A percentile compares a stretch with the other conserved stretches of the same genome.
phyloP scores from a whole-genome alignment of 1,140 invertebrate genomes.

The Phocides pigmalion region DNA sequence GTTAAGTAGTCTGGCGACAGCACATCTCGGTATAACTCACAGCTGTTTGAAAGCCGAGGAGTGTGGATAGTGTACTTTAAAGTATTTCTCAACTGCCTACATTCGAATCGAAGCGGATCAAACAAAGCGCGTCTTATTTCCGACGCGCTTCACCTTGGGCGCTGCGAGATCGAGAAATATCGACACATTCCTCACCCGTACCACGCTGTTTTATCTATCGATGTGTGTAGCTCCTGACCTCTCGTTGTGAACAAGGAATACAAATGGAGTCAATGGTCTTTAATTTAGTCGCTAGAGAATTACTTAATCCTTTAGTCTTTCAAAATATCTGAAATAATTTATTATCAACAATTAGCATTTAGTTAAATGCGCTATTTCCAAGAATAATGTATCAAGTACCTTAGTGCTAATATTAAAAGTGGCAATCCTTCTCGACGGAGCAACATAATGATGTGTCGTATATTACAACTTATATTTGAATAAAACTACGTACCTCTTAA shows the following conservation, averaged over 20 bases:
- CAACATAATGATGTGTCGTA: too few species aligned
- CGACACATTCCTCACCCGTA: constrained; percentile 7
- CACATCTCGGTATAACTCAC: too few species aligned
- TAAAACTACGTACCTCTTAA: too few species aligned
- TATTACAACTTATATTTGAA: too few species aligned
- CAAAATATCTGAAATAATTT: too few species aligned
- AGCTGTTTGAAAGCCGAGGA: neutral
- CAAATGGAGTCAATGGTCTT: neutral
- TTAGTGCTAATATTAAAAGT: too few species aligned
- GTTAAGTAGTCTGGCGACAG: too few species aligned
- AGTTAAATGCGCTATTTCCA: too few species aligned
- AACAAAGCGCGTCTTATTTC: constrained; percentile 11
- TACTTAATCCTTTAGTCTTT: neutral
- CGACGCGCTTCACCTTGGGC: neutral
- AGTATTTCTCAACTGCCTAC: constrained; percentile 7
- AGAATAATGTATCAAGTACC: too few species aligned
- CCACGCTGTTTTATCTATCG: neutral
- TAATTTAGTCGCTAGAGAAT: neutral
- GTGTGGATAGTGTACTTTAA: neutral
- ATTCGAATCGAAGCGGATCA: neutral
- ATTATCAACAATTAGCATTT: too few species aligned
- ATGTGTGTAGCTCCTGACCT: constrained; percentile 13
- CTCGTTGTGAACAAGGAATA: neutral
- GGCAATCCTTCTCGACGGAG: too few species aligned
- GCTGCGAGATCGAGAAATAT: constrained; percentile 4